Evolutionary conservation across 2,888 invertebrate genomes (phyloP), one percentile per base, ranked within the genome.

Genomic region (Tineola bisselliella): DNA sequence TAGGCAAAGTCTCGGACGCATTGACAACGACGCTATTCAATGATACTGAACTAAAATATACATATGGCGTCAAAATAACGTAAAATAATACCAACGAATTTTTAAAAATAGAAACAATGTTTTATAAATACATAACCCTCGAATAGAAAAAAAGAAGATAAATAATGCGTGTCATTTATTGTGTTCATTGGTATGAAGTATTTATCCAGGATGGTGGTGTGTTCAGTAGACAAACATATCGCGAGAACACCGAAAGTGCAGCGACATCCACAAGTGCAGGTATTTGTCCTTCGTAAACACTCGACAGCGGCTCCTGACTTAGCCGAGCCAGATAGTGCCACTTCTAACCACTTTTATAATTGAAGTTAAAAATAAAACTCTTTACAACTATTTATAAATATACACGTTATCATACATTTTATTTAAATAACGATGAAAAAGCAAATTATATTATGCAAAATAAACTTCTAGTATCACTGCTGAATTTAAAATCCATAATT

Each of bases 211-310:
- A 19, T 15, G 58, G 33, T 58, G 58, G 58, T 30, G 33, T 58
- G 58, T 30, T 19, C 19, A 10, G 19, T 33, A 58, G 33, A 33
- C 74, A 84, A 83, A 84, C 74, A 84, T 30, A 59, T 61, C 61
- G 62, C 61, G 68, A 65, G 67, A 67, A 68, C 66, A 38, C 52
- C 54, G 59, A 25, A 56, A 33, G 31, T 43, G 62, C 19, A 44
- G 57, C 52, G 57, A 43, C 57, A 56, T 6, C 68, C 73, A 75
- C 77, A 75, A 81, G 78, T 79, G 79, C 70, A 74, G 63, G 73
- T 86, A 81, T 86, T 87, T 87, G 77, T 71, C 69, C 68, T 64
- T 64, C 62, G 73, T 81, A 86, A 84, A 86, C 77, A 68, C 59
- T 38, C 56, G 33, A 43, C 57, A 25, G 56, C 59, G 59, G 59